These are phyloP conservation scores for Daptonema setosum DNA, from an alignment of 2,888 invertebrate genomes.

Conservation along the genomic window DNA sequence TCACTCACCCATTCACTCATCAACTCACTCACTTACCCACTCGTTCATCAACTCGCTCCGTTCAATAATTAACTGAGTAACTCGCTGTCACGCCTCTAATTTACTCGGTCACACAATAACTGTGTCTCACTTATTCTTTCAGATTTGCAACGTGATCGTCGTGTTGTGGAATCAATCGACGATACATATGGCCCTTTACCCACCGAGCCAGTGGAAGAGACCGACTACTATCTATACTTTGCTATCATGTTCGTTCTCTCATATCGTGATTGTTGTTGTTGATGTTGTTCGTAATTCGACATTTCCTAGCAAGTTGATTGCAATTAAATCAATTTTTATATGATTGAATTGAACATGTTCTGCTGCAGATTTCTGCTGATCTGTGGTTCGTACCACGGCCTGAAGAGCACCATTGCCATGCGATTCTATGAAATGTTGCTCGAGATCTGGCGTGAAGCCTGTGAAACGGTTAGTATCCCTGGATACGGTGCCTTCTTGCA, in stretches of 20 bases:
- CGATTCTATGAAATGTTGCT: slow-evolving; percentile 60
- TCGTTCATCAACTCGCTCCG: too few species aligned
- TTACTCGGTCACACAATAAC: neutral
- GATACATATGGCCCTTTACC: slow-evolving; percentile 47
- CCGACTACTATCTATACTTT: slow-evolving; percentile 52
- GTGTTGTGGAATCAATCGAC: slow-evolving; percentile 19
- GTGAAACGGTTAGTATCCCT: too few species aligned
- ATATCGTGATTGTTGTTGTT: too few species aligned
- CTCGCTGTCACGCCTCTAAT: neutral
- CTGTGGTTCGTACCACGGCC: slow-evolving; percentile 51
- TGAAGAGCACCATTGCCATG: slow-evolving; percentile 51
- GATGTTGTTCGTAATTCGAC: too few species aligned
- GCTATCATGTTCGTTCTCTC: neutral
- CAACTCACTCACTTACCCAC: too few species aligned
- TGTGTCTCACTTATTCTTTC: too few species aligned
- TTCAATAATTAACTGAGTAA: too few species aligned
- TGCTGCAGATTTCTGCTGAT: slow-evolving; percentile 60
- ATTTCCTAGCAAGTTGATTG: too few species aligned
- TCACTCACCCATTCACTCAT: too few species aligned
- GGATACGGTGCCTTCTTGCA: too few species aligned
- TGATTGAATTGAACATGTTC: too few species aligned
- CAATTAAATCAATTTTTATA: too few species aligned
- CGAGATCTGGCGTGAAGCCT: slow-evolving; percentile 66
- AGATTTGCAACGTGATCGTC: slow-evolving; percentile 38
- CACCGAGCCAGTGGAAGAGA: slow-evolving; percentile 49